A percentile compares a stretch with the other conserved stretches of the same genome.
Conservation (phyloP, 2,797 vertebrate species). For the Glossophaga mutica region DNA sequence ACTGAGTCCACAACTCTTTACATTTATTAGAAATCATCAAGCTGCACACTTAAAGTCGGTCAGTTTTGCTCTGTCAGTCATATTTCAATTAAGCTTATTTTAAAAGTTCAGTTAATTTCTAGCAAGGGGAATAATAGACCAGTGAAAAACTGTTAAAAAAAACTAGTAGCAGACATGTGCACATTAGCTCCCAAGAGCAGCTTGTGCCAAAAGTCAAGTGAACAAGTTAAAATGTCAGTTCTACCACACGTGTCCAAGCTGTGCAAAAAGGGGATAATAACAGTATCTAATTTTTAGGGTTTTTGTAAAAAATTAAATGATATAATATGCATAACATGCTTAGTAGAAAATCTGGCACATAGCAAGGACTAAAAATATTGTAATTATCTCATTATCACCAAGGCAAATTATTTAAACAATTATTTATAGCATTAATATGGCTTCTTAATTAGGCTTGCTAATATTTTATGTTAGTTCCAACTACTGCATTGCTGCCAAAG, state of each 20-base stretch:
- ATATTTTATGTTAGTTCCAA: background rate
- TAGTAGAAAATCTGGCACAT: background rate
- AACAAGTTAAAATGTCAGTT: background rate
- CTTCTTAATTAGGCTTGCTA: background rate
- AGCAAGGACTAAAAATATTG: background rate
- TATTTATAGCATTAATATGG: background rate
- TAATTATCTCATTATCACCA: background rate
- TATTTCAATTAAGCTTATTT: background rate
- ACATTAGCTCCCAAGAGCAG: background rate
- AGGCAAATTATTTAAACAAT: background rate
- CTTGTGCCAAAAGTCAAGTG: background rate
- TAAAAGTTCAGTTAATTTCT: background rate
- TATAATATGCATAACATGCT: background rate
- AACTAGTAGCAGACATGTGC: background rate
- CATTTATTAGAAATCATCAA: background rate
- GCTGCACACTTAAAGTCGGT: background rate
- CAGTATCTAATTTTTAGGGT: background rate
- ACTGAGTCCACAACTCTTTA: background rate
- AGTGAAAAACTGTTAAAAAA: background rate
- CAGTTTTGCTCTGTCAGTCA: background rate
- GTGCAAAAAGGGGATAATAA: background rate
- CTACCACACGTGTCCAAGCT: background rate
- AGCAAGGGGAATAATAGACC: background rate
- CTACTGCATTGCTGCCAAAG: background rate
- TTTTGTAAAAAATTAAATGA: background rate